Conservation (phyloP, 2,888 invertebrate species). For the Lasiommata megera region DNA sequence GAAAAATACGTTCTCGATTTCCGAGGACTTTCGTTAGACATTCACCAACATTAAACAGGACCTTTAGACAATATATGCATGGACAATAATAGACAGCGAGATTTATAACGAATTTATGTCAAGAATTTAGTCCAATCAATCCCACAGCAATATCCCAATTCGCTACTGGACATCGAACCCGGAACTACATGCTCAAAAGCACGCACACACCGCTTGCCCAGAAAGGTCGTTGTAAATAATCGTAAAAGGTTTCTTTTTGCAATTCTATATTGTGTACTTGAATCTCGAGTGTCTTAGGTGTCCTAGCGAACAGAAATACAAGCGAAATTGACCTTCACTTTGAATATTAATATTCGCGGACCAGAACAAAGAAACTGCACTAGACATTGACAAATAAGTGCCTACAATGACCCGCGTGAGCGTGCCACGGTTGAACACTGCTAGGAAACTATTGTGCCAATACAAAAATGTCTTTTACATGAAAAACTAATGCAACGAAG, state of each 20-base stretch:
- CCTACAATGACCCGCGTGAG: neutral
- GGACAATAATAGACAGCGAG: too few relatives aligned
- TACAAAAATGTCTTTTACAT: too few relatives aligned
- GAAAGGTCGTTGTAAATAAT: neutral
- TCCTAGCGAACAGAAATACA: conserved; percentile 4
- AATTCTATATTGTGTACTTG: neutral
- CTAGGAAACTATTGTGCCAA: too few relatives aligned
- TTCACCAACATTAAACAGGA: too few relatives aligned
- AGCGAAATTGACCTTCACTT: conserved; percentile 9
- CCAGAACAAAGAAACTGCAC: conserved; percentile 8
- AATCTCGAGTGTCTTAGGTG: neutral
- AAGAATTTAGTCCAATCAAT: too few relatives aligned
- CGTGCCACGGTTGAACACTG: neutral
- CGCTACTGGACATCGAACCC: too few relatives aligned
- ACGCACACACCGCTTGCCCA: neutral
- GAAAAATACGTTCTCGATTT: too few relatives aligned
- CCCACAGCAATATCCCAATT: too few relatives aligned
- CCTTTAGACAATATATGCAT: too few relatives aligned
- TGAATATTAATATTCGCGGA: conserved; percentile 6
- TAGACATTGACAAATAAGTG: neutral
- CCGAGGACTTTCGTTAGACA: too few relatives aligned
- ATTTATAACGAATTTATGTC: too few relatives aligned
- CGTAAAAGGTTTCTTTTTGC: neutral
- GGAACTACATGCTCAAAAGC: neutral
- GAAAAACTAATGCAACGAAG: too few relatives aligned